Evolutionary conservation across 2,113 vertebrate genomes (phyloP), one percentile per base, ranked within the genome.

Genomic region (Astur gentilis): DNA sequence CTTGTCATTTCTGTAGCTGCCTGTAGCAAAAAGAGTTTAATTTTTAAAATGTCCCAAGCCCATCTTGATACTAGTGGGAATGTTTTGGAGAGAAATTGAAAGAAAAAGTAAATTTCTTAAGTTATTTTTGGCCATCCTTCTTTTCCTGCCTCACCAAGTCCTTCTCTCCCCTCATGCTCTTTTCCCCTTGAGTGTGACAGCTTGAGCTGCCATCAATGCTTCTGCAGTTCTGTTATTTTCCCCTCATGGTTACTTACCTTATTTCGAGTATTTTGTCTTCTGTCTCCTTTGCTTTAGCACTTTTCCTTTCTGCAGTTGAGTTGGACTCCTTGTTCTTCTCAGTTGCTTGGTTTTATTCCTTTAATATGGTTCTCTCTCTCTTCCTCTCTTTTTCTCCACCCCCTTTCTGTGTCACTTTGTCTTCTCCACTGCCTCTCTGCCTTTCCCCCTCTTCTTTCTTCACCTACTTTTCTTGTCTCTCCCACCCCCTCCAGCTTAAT

Each of bases 391-490:
- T 97, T 87, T 96, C 95, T 97, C 95, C 89, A 95, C 95, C 89
- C 93, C 93, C n/a, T 92, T 93, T 95, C 65, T 89, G 54, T 96
- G 96, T 96, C 96, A 96, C 96, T 97, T 93, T 84, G 60, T 94
- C 95, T 77, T 94, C 84, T 73, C 75, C 84, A 80, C 57, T 90
- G 69, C 76, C 52, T 86, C 78, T 91, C 72, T 49, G 96, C 79
- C 93, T 97, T 94, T 81, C 83, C 79, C 79, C 50, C 82, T 97
- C 95, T 97, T 95, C 82, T 96, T 94, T 97, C 88, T 96, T 98
- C 96, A 94, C 94, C 96, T 89, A 95, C 90, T 95, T 95, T 96
- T 97, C 95, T 95, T 89, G 93, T 97, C 94, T 95, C 22, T 95
- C 94, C 87, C 95, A 89, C 85, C 73, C 95, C 90, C 91, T 96